A percentile compares a stretch with the other conserved stretches of the same genome.
Conservation (phyloP, 2,888 invertebrate species). For the Keiferia lycopersicella region DNA sequence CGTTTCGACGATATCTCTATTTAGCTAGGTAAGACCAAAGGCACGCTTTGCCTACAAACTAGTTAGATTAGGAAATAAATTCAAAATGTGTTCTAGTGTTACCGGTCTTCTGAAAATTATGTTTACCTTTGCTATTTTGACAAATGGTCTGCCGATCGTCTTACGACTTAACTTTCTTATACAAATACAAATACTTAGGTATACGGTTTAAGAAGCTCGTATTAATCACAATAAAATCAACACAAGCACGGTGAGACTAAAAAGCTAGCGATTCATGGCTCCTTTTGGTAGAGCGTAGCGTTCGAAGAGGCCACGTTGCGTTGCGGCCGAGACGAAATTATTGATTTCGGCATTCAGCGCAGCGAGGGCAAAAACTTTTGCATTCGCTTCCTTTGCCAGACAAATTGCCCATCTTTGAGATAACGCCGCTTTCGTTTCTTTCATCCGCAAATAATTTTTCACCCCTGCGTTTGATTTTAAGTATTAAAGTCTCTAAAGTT, state of each 20-base stretch:
- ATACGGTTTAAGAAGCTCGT: too few species aligned
- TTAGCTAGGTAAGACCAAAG: too few species aligned
- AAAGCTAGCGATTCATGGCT: not conserved
- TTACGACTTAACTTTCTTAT: too few species aligned
- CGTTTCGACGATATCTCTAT: conserved; percentile 16
- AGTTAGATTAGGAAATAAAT: too few species aligned
- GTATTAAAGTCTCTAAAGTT: not conserved
- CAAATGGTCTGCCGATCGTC: too few species aligned
- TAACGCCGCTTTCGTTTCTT: conserved; percentile 20
- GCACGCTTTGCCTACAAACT: too few species aligned
- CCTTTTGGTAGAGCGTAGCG: conserved; percentile 27
- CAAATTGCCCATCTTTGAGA: conserved; percentile 48
- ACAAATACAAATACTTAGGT: too few species aligned
- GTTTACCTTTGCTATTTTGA: too few species aligned
- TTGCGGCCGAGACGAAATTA: conserved; percentile 63
- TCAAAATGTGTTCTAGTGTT: too few species aligned
- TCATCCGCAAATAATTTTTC: conserved; percentile 14
- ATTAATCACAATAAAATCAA: too few species aligned
- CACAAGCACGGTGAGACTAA: not conserved
- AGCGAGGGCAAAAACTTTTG: conserved; percentile 64
- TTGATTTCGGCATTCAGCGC: conserved; percentile 71
- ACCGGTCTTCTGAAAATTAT: too few species aligned
- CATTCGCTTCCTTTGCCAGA: conserved; percentile 59
- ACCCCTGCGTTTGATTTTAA: not conserved
- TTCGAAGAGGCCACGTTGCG: conserved; percentile 1